phyloP scores from a whole-genome alignment of 2,797 vertebrate genomes.

The Agapornis canus region DNA sequence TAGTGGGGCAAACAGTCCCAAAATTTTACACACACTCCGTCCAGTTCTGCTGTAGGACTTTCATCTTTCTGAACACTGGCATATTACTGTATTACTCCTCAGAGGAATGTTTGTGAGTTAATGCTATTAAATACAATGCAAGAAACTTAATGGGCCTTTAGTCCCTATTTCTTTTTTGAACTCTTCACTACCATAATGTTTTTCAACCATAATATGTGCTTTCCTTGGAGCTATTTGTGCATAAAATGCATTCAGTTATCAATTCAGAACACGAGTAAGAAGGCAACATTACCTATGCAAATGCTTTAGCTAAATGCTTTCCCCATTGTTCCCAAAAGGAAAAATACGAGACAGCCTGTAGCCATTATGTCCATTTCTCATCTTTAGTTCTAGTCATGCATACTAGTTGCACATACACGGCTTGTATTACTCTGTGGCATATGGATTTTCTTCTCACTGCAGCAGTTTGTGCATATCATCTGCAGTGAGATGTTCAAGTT shows the following conservation, averaged over 20 bases:
- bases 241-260: background rate
- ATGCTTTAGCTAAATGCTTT: conserved; percentile 24
- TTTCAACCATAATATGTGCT: background rate
- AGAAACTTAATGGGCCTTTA: conserved; percentile 29
- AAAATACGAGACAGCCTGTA: background rate
- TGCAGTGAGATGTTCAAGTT: background rate
- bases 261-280: background rate
- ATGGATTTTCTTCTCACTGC: background rate
- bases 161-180: background rate
- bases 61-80: background rate
- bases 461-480: background rate
- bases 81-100: background rate
- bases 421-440: background rate
- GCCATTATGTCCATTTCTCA: background rate
- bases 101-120: background rate
- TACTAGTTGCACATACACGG: background rate
- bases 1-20: background rate
- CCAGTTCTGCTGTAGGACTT: background rate
- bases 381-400: background rate
- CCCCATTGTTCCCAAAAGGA: background rate
- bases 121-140: background rate
- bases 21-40: background rate
- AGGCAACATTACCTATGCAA: background rate
- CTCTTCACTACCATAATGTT: background rate
- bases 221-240: background rate